Conservation (phyloP, 2,113 vertebrate species). For the Amia ocellicauda region DNA sequence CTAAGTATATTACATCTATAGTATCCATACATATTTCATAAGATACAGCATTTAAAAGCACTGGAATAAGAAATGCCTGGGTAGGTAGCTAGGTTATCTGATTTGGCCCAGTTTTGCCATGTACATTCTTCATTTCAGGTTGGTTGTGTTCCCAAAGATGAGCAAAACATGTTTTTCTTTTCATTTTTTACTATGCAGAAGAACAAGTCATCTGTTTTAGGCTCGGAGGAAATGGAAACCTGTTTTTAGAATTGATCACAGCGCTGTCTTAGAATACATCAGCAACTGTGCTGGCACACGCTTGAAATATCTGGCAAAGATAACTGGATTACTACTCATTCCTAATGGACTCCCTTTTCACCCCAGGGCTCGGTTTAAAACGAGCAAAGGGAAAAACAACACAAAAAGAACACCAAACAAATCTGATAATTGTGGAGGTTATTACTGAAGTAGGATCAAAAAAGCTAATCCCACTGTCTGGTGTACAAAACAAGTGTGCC, state of each 20-base stretch:
- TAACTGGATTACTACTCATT: not conserved
- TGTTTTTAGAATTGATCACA: not conserved
- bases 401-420: not conserved
- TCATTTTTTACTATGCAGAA: not conserved
- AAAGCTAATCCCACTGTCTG: not conserved
- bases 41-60: conserved; percentile 52
- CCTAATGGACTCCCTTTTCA: not conserved
- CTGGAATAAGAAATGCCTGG: conserved; percentile 56
- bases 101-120: conserved; percentile 44
- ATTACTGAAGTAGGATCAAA: not conserved
- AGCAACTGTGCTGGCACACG: not conserved
- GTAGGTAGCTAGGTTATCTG: conserved; percentile 51
- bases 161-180: not conserved
- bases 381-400: not conserved
- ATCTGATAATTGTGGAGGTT: not conserved
- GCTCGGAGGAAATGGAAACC: not conserved
- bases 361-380: not conserved
- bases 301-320: not conserved
- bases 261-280: not conserved
- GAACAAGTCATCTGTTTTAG: conserved; percentile 7
- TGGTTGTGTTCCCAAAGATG: conserved; percentile 1
- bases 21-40: conserved; percentile 63
- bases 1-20: conserved; percentile 50
- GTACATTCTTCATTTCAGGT: conserved; percentile 29
- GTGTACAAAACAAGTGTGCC: not conserved